Evolutionary conservation across 2,797 vertebrate species (phyloP).

Genomic region (Vireo griseus): DNA sequence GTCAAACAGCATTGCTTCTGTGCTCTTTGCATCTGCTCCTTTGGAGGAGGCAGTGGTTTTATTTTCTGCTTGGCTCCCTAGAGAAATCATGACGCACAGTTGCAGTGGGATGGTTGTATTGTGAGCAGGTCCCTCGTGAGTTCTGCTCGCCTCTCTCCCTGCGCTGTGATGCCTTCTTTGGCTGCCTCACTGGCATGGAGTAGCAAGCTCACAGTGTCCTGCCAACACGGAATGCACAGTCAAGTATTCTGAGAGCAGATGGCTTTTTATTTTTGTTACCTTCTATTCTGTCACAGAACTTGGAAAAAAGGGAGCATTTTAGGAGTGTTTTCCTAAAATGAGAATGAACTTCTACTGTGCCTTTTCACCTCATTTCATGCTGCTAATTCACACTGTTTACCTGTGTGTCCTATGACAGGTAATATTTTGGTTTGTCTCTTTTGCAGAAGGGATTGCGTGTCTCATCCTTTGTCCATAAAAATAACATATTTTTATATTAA

Average conservation of each 20-base stretch:
- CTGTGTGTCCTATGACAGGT: not conserved
- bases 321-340: not conserved
- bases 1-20: not conserved
- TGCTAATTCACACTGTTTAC: not conserved
- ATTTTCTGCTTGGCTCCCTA: not conserved
- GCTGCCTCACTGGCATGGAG: not conserved
- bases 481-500: not conserved
- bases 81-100: not conserved
- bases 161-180: not conserved
- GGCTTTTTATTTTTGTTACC: not conserved
- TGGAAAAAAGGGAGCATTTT: not conserved
- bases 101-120: not conserved
- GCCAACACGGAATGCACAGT: not conserved
- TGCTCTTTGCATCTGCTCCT: not conserved
- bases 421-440: not conserved
- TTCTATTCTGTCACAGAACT: not conserved
- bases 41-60: not conserved
- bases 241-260: not conserved
- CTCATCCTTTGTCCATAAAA: not conserved
- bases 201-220: not conserved
- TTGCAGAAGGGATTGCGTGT: not conserved
- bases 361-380: not conserved
- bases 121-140: not conserved
- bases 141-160: not conserved
- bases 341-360: not conserved